phyloP scores from a whole-genome alignment of 2,888 invertebrate species.

The Heteromyza rotundicornis region DNA sequence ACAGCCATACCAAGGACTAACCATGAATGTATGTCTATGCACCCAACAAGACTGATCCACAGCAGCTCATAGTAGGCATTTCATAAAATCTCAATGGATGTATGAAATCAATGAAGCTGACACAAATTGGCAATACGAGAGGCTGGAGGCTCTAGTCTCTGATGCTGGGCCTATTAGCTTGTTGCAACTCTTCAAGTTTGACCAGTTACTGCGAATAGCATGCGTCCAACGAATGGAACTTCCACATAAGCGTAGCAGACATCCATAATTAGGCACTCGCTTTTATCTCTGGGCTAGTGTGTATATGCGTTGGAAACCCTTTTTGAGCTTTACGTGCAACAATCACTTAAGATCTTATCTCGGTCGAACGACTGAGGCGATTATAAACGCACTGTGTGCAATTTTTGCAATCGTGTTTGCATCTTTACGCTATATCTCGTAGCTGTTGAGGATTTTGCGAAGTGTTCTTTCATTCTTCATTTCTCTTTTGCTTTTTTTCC shows the following conservation, averaged over 20 bases:
- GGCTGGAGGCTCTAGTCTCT: not conserved
- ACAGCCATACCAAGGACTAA: too few species aligned
- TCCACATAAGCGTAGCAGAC: not conserved
- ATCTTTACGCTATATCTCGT: slow-evolving; percentile 39
- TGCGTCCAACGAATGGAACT: not conserved
- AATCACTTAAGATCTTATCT: slow-evolving; percentile 51
- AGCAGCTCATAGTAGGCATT: too few species aligned
- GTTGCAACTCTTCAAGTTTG: not conserved
- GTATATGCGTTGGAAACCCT: not conserved
- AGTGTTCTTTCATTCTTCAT: too few species aligned
- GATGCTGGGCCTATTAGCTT: not conserved
- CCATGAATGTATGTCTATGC: too few species aligned
- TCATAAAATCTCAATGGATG: slow-evolving; percentile 12
- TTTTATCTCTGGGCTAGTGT: not conserved
- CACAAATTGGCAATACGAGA: slow-evolving; percentile 11
- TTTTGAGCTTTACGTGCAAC: slow-evolving; percentile 40
- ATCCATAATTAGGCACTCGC: not conserved
- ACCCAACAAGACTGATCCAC: not conserved
- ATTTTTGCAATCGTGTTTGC: slow-evolving; percentile 55
- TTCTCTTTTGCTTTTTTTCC: too few species aligned
- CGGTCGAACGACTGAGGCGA: slow-evolving; percentile 20
- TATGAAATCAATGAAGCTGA: slow-evolving; percentile 19
- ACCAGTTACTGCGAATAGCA: not conserved
- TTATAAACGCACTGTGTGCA: slow-evolving; percentile 49
- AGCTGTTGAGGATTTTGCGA: not conserved